Base-by-base conservation (phyloP, 2,797 vertebrate genomes). In the Tamandua tetradactyla region DNA sequence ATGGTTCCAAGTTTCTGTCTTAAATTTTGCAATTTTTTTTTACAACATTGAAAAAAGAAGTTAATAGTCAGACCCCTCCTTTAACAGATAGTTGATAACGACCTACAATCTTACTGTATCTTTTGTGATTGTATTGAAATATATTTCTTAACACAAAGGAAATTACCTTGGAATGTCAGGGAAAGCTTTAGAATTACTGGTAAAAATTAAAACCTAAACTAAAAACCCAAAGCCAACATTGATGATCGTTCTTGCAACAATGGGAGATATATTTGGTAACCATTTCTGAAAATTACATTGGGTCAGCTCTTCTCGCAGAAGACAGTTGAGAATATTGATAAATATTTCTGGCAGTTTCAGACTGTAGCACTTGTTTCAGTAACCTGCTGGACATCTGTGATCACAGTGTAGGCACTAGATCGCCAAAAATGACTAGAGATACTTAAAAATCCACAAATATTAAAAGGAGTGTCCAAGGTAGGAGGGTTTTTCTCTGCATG, bases 1-100 rank as follows among this genome's bases (percentile, higher is more conserved):
- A 91, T 75, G 47, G 47, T 76, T 87, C 96, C 96, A 97, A 82
- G 49, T 92, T 97, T 97, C 96, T 97, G 92, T 94, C 82, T 71
- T 64, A 61, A 94, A 72, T 91, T 96, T 89, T 90, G 2, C 27
- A 20, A 20, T 79, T 44, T 71, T 85, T n/a, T 27, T 76, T 85
- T 90, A 95, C 15, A 95, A 82, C 55, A 86, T 87, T 81, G 85
- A 91, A 94, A 92, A 93, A 94, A 74, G 40, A 92, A 82, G 49
- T 40, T 64, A 27, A 93, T 94, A 78, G 30, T 80, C 86, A 96
- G 83, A 59, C 32, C 71, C 74, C 94, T 44, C 83, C 83, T 91
- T 91, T 35, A 72, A 75, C 71, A 96, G 30, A 81, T 40, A 91
- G 72, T 52, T 44, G 86, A 89, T 95, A 91, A 89, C 92, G 97